Conservation (phyloP, 2,797 vertebrate genomes). For the Argya squamiceps region DNA sequence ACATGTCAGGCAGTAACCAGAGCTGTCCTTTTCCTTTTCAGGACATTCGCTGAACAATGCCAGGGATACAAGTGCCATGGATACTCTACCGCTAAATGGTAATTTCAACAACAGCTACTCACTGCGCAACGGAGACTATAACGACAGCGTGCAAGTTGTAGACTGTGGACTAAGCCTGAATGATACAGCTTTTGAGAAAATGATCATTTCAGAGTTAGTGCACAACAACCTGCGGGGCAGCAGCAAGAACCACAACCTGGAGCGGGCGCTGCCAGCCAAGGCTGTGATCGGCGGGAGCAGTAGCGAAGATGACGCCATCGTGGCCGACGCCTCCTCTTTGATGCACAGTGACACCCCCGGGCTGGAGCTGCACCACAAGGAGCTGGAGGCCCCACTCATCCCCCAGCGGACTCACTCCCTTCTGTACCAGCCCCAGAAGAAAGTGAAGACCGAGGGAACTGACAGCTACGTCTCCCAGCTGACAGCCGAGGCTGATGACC, state of each 20-base stretch:
- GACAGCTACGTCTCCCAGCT: constrained; percentile 89
- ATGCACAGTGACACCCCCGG: constrained; percentile 89
- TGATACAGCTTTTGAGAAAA: constrained; percentile 98
- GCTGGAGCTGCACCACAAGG: constrained; percentile 90
- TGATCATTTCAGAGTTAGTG: constrained; percentile 99
- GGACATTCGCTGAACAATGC: constrained; percentile 99
- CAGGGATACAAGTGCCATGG: constrained; percentile 99
- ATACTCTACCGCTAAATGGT: constrained; percentile 99
- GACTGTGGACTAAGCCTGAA: constrained; percentile 98
- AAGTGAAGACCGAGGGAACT: constrained; percentile 87
- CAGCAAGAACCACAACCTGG: constrained; percentile 90
- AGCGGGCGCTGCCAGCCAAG: constrained; percentile 87
- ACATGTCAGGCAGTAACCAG: constrained; percentile 50
- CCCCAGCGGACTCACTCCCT: constrained; percentile 99
- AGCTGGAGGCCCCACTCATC: constrained; percentile 95
- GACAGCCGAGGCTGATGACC: constrained; percentile 87
- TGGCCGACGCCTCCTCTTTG: constrained; percentile 91
- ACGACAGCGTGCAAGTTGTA: constrained; percentile 91
- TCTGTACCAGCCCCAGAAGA: constrained; percentile 97
- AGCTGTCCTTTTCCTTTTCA: constrained; percentile 81
- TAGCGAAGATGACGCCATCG: constrained; percentile 89
- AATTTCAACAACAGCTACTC: constrained; percentile 99
- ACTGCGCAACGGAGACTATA: constrained; percentile 94
- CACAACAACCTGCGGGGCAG: constrained; percentile 97
- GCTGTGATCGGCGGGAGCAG: constrained; percentile 87